These are phyloP conservation scores for Elgaria multicarinata DNA, from an alignment of 2,113 vertebrate species.

Conservation along the genomic window DNA sequence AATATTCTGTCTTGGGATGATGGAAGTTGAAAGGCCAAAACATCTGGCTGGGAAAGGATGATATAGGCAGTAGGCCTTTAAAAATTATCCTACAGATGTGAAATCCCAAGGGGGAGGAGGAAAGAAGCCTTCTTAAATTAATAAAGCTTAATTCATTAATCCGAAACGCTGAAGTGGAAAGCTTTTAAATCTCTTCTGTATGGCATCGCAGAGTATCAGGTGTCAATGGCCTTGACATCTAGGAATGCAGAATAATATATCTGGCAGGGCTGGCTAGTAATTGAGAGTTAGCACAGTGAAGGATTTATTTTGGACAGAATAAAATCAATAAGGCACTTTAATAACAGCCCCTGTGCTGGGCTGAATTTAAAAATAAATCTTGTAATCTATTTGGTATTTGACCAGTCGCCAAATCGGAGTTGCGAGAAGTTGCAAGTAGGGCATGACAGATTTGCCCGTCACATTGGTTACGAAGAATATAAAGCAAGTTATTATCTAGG, in stretches of 20 bases:
- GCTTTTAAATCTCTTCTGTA: background rate
- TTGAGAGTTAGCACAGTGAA: conserved; percentile 35
- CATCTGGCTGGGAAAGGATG: too few relatives aligned
- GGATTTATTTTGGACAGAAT: background rate
- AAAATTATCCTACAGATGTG: background rate
- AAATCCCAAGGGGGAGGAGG: background rate
- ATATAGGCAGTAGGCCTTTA: background rate
- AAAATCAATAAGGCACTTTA: conserved; percentile 47
- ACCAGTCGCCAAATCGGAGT: conserved; percentile 54
- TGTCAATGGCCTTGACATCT: conserved; percentile 3
- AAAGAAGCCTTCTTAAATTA: conserved; percentile 2
- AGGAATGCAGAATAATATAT: conserved; percentile 42
- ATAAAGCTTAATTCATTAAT: conserved; percentile 6
- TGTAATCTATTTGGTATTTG: conserved; percentile 57
- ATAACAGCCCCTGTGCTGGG: conserved; percentile 13
- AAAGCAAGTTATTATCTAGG: conserved; percentile 20
- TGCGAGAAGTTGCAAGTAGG: conserved; percentile 22
- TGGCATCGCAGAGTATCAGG: background rate
- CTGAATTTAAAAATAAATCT: conserved; percentile 53
- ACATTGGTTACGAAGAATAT: conserved; percentile 38
- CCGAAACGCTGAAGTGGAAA: background rate
- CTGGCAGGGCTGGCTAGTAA: conserved; percentile 28
- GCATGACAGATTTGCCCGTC: conserved; percentile 10
- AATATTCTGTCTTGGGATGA: too few relatives aligned
- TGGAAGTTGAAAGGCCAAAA: too few relatives aligned